Conservation (phyloP, 2,113 vertebrate genomes). For the Mesocricetus auratus region DNA sequence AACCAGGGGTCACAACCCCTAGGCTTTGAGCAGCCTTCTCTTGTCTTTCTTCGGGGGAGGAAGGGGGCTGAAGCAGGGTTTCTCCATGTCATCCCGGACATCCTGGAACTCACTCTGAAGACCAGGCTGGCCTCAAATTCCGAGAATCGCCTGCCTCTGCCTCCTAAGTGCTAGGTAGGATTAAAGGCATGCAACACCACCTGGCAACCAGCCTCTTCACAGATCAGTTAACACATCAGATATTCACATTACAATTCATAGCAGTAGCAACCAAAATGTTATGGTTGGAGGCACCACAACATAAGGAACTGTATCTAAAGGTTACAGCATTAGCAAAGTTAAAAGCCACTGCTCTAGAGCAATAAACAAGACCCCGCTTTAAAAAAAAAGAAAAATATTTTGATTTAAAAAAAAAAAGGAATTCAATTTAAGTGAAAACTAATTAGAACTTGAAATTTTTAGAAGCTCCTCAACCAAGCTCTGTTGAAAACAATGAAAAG, state of each 20-base stretch:
- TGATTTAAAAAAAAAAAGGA: neutral
- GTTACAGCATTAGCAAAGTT: neutral
- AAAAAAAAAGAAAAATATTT: neutral
- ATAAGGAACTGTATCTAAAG: neutral
- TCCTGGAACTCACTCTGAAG: neutral
- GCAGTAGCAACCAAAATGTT: neutral
- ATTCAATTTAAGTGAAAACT: neutral
- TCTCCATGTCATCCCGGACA: neutral
- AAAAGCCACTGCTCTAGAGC: neutral
- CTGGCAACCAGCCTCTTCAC: neutral
- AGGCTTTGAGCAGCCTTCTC: neutral
- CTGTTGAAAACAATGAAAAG: neutral
- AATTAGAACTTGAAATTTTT: neutral
- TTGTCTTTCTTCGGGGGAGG: too few relatives aligned
- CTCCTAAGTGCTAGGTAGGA: neutral
- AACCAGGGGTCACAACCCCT: neutral
- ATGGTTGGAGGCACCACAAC: neutral
- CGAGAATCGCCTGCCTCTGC: neutral
- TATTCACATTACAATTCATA: neutral
- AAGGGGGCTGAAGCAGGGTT: neutral
- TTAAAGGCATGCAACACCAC: neutral
- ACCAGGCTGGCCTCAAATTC: neutral
- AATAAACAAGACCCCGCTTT: neutral
- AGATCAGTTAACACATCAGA: neutral
- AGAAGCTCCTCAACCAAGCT: neutral